Evolutionary conservation across 2,113 vertebrate genomes (phyloP), one percentile per base, ranked within the genome.

Genomic region (Oryzias curvinotus): DNA sequence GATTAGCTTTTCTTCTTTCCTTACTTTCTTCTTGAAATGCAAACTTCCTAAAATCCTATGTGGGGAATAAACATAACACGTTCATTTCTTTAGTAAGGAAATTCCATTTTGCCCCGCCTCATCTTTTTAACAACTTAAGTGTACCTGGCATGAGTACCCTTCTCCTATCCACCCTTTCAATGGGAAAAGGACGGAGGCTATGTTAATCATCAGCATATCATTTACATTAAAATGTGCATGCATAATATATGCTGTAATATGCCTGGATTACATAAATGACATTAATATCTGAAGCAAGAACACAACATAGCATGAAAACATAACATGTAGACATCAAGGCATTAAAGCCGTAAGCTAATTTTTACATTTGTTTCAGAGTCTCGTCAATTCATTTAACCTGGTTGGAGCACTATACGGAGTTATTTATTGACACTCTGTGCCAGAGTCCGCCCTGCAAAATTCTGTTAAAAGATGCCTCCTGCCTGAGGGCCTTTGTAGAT

Each of bases 231-330:
- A 54, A 42, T 62, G 43, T 61, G 30, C 73, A 83, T 83, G 50
- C 68, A 84, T 84, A 80, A 85, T 83, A 81, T 74, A 87, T 66
- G 52, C 54, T 75, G 68, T 81, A 87, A 79, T 73, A 62, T 55
- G 53, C 48, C 64, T 64, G 61, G 69, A 62, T 57, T 76, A 71
- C 48, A 57, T 71, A 77, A 70, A 80, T 78, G 66, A 63, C 75
- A 62, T 57, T 42, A 70, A 54, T 68, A 51, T 57, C 59, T 57
- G 26, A 47, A 45, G 52, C 14, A 65, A 46, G 28, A 55, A 71
- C 47, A 56, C 17, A 19, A 45, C 50, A 42, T 57, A 36, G 16
- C 12, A n/a, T 46, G 60, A 65, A 69, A 73, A 45, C 60, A 43
- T 61, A 73, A 44, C 63, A 58, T 60, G 18, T 16, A 53, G 53